These are phyloP conservation scores for Donacobius atricapilla DNA, from an alignment of 2,113 vertebrate species.

Conservation along the genomic window DNA sequence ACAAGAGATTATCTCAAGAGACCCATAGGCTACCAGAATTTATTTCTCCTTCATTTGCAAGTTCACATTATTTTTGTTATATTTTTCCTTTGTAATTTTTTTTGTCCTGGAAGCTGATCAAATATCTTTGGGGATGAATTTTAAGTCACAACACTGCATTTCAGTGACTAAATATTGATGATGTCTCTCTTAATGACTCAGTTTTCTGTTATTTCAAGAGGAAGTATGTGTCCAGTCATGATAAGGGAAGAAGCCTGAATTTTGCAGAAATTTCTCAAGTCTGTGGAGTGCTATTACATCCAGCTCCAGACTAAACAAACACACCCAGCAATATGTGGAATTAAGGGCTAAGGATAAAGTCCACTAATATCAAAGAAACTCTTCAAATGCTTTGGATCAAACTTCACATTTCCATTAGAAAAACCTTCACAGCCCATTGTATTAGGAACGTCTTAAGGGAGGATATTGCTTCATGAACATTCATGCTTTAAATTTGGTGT, in stretches of 20 bases:
- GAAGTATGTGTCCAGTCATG: slow-evolving; percentile 5
- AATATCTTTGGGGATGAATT: slow-evolving; percentile 6
- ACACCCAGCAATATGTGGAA: neutral
- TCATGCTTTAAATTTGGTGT: neutral
- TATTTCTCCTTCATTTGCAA: neutral
- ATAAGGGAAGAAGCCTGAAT: slow-evolving; percentile 50
- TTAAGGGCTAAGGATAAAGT: neutral
- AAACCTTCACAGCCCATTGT: neutral
- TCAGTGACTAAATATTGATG: neutral
- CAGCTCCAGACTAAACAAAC: slow-evolving; percentile 39
- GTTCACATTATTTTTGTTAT: neutral
- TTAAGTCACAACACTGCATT: slow-evolving; percentile 13
- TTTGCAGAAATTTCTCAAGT: slow-evolving; percentile 53
- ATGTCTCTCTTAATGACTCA: slow-evolving; percentile 10
- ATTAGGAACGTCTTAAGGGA: neutral
- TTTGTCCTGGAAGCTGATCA: neutral
- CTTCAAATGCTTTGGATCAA: neutral
- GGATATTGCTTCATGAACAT: neutral
- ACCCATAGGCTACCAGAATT: slow-evolving; percentile 18
- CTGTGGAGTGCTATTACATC: slow-evolving; percentile 23
- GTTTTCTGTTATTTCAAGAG: slow-evolving; percentile 60
- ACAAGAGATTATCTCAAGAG: slow-evolving; percentile 33
- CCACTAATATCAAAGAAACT: neutral
- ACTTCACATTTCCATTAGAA: neutral
- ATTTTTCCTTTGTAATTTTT: neutral